Base-by-base conservation (phyloP, 2,888 invertebrate genomes). In the Neoaliturus tenellus region DNA sequence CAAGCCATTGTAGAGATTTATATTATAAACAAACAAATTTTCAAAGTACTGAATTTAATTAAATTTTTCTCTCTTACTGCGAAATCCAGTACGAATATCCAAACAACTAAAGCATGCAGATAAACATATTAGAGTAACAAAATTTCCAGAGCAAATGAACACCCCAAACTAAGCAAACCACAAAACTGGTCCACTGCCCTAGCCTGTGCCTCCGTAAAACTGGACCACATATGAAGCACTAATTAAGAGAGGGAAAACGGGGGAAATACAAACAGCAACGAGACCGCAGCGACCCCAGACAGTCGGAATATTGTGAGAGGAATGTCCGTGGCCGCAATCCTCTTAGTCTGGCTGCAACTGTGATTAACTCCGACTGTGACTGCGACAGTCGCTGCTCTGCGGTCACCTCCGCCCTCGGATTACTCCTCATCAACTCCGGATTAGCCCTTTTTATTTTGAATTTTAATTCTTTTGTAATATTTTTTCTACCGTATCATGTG, bases 141-240 rank as follows among this genome's bases (percentile, higher is more conserved):
- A 62, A 14, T 62, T 28, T 28, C 31, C 28, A 5, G 14, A 62
- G 62, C 14, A 28, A 62, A 62, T 28, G 62, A 28, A 25, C 62
- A 12, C 12, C 25, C 5, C 12, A 62, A 62, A 20, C 28, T n/a
- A n/a, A 28, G 31, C 3, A 8, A 25, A 62, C 62, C 62, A 17
- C 62, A 62, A 62, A 62, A 62, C 62, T 62, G 62, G 28, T 31
- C 62, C 62, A 62, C 62, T 62, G 28, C 28, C 62, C 62, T 31
- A 28, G 12, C 14, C 14, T 62, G 2, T 3, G 62, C 62, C 31
- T n/a, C n/a, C n/a, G n/a, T 14, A 23, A 51, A 62, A 12, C n/a
- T 58, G 58, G 58, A 20, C 25, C 20, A 2, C 4, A 62, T 31
- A 62, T 62, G 25, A 62, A 62, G 31, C 62, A 62, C 62, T 62